Conservation (phyloP, 2,888 invertebrate genomes). For the Archaeoteleia sp. region DNA sequence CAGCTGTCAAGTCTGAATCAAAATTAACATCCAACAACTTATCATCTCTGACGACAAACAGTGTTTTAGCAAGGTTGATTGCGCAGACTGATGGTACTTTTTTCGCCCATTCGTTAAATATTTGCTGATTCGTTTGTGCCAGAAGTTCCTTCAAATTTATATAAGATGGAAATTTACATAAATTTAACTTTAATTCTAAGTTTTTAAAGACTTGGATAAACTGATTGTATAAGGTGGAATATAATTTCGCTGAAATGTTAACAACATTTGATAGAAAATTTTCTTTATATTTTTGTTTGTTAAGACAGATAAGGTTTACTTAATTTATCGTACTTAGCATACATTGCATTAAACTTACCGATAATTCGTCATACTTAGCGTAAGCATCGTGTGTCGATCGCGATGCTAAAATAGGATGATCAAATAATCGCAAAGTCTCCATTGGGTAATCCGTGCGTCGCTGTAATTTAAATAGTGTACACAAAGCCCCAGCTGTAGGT, state of each 20-base stretch:
- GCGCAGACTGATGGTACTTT: slow-evolving; percentile 81
- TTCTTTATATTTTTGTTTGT: no score
- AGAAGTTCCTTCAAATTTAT: slow-evolving; percentile 76
- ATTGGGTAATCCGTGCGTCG: slow-evolving; percentile 78
- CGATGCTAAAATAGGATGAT: slow-evolving; percentile 78
- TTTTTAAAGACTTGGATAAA: neutral
- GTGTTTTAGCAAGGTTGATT: slow-evolving; percentile 78
- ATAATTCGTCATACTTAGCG: slow-evolving; percentile 61
- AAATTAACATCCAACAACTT: slow-evolving; percentile 81
- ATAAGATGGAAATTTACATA: no score
- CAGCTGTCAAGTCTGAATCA: slow-evolving; percentile 80
- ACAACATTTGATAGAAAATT: no score
- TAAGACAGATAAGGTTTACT: no score
- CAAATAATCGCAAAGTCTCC: slow-evolving; percentile 79
- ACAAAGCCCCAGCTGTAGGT: slow-evolving; percentile 84
- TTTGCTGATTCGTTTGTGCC: slow-evolving; percentile 78
- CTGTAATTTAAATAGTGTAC: slow-evolving; percentile 83
- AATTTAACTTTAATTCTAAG: no score
- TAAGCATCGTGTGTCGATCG: slow-evolving; percentile 56
- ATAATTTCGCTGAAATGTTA: slow-evolving; percentile 11
- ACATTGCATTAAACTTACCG: slow-evolving; percentile 58
- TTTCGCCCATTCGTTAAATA: slow-evolving; percentile 83
- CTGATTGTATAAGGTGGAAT: neutral
- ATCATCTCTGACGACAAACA: slow-evolving; percentile 78
- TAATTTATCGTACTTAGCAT: no score